Evolutionary conservation across 2,888 invertebrate species (phyloP), one percentile per base, ranked within the genome.

Genomic region (Escarpia spicata): DNA sequence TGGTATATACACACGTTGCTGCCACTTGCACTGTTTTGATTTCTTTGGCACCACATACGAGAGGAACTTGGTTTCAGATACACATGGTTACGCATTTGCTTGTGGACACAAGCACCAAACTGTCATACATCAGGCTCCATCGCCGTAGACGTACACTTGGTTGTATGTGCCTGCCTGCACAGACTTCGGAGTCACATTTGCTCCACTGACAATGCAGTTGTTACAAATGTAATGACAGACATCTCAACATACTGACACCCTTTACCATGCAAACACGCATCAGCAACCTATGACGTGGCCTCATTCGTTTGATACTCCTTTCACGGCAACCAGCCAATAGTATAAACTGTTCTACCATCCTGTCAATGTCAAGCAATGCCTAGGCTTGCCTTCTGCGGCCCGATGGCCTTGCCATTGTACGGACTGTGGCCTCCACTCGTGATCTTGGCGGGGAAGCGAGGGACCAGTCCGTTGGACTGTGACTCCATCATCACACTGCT

Each of bases 391-490:
- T 75, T 75, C 75, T 75, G 75, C 6, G 75, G 75, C 75, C 75
- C 75, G 26, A 75, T 75, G 75, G 93, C 92, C 43, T 93, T 92
- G 45, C 93, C 93, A 75, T 92, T 93, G 91, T 93, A 92, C 0
- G 93, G 93, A 44, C 93, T 93, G 93, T 93, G 93, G 0, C 93
- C 93, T 10, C 93, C 93, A 10, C 93, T 93, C 15, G 92, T 93
- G 44, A 93, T 89, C 43, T 75, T 92, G 90, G 58, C 45, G 8
- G 93, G 93, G 43, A 93, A 92, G 92, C 93, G 91, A 91, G 93
- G 90, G 26, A 89, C 52, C 19, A 89, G 26, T 3, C 91, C 75
- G 26, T 75, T 75, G 4, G 75, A 75, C 75, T 75, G 75, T 6
- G 75, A 6, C 19, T 75, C 75, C 75, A 75, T 75, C 75, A 75